Conservation (phyloP, 1,140 invertebrate species). For the Choristoneura fumiferana region DNA sequence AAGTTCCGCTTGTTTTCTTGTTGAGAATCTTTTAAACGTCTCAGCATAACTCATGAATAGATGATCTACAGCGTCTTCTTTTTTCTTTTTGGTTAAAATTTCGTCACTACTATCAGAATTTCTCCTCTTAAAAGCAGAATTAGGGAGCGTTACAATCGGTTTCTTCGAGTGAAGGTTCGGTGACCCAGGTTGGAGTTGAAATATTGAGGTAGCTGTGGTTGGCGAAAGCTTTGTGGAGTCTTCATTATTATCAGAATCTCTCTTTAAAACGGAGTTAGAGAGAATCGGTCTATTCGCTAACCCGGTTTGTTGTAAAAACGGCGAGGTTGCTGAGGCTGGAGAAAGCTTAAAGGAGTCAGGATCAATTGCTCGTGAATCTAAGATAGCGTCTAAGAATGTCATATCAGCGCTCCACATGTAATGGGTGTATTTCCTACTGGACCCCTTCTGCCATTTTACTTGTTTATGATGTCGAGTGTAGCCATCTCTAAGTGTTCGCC, state of each 20-base stretch:
- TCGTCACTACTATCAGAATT: conserved; percentile 3
- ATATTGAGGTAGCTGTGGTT: not conserved
- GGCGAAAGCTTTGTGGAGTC: not conserved
- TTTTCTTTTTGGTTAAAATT: conserved; percentile 20
- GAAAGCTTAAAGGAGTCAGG: not conserved
- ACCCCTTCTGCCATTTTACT: conserved; percentile 13
- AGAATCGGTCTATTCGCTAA: too few species aligned
- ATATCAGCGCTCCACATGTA: conserved; percentile 31
- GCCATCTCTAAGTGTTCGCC: conserved; percentile 34
- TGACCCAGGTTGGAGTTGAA: not conserved
- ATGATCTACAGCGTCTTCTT: conserved; percentile 28
- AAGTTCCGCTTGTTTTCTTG: conserved; percentile 26
- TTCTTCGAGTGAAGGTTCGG: not conserved
- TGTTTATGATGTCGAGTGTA: conserved; percentile 35
- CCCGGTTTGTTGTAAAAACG: too few species aligned
- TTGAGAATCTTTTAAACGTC: conserved; percentile 34
- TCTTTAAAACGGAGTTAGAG: too few species aligned
- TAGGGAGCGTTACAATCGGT: not conserved
- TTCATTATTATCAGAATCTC: too few species aligned
- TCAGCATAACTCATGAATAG: conserved; percentile 37
- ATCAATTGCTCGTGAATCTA: not conserved
- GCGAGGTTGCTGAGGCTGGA: not conserved
- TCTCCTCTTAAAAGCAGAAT: not conserved
- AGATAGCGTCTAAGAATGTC: conserved; percentile 24
- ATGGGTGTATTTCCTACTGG: conserved; percentile 17